Evolutionary conservation across 2,888 invertebrate species (phyloP).

Genomic region (Erebia epiphron): DNA sequence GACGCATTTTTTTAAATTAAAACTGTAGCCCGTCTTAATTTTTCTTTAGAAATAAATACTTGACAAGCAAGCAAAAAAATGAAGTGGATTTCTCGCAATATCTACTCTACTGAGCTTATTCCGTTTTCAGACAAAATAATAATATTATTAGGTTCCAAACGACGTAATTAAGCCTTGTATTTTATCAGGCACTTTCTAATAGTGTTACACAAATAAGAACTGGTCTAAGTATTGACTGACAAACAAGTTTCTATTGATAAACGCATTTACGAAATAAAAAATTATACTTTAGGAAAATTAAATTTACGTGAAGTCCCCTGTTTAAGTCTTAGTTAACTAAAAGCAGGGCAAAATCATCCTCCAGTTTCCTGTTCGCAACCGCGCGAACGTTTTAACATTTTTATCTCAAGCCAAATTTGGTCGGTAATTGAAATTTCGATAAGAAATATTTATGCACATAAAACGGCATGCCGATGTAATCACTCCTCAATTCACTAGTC

Average conservation of each 20-base stretch:
- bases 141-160: background rate
- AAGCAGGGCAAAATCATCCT: background rate
- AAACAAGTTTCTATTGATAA: background rate
- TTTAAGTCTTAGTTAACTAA: background rate
- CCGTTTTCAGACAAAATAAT: background rate
- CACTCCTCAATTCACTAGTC: no score
- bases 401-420: slow-evolving; percentile 17
- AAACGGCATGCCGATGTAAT: no score
- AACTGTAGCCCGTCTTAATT: no score
- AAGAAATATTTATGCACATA: slow-evolving; percentile 19
- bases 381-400: slow-evolving; percentile 3
- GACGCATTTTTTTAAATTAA: no score
- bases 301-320: no score
- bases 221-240: background rate
- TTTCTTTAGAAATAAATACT: no score
- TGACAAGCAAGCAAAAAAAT: no score
- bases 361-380: slow-evolving; percentile 2
- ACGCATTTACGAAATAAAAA: no score
- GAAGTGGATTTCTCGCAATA: no score
- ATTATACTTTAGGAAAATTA: no score
- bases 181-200: slow-evolving; percentile 13
- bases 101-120: background rate
- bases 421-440: slow-evolving; percentile 28
- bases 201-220: background rate
- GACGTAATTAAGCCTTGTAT: slow-evolving; percentile 20